Conservation (phyloP, 2,113 vertebrate species). For the Ptychochromis oligacanthus region DNA sequence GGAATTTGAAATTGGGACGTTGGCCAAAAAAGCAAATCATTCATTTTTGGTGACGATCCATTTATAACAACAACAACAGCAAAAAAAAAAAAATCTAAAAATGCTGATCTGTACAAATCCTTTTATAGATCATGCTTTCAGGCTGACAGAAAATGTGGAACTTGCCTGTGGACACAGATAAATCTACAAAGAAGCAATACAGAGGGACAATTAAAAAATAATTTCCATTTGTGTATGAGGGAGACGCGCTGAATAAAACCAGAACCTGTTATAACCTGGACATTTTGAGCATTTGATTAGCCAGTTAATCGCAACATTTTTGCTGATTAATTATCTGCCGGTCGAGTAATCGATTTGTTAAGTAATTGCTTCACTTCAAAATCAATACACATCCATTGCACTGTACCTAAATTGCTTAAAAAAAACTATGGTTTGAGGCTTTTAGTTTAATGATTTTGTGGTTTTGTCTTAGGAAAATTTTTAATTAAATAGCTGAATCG, state of each 20-base stretch:
- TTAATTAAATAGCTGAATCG: not conserved
- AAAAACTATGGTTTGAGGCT: not conserved
- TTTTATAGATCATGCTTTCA: not conserved
- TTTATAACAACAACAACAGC: not conserved
- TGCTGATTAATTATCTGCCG: not conserved
- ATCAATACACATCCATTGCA: not conserved
- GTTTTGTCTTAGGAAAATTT: not conserved
- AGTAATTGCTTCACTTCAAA: not conserved
- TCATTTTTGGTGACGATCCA: not conserved
- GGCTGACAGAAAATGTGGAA: not conserved
- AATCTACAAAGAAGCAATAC: not conserved
- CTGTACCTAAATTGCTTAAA: not conserved
- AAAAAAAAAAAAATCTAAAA: not conserved
- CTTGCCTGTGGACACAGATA: not conserved
- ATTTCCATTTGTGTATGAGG: not conserved
- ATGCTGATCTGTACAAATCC: not conserved
- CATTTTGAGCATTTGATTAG: not conserved
- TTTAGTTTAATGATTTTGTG: not conserved
- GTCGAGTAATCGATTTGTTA: not conserved
- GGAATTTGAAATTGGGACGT: slow-evolving; percentile 1
- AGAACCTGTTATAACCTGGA: not conserved
- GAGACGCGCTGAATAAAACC: not conserved
- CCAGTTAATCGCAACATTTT: not conserved
- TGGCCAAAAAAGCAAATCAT: not conserved
- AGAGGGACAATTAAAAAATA: not conserved